These are phyloP conservation scores for Lordiphosa collinella DNA, from an alignment of 1,140 invertebrate species.

Conservation along the genomic window DNA sequence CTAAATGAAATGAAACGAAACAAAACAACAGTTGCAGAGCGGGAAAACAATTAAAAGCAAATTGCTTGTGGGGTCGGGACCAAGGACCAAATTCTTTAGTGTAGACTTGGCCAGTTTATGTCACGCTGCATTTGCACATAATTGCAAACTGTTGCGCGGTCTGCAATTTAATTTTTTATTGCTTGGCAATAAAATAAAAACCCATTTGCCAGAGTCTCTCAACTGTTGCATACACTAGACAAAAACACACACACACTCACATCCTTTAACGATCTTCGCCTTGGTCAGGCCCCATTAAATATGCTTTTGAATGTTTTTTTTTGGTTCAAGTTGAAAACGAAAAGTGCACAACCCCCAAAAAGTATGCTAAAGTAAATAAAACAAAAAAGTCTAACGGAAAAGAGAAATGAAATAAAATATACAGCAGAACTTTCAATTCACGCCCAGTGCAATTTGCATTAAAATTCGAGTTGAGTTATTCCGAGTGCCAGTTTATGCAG, in stretches of 20 bases:
- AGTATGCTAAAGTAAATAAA: slow-evolving; percentile 39
- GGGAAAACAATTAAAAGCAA: slow-evolving; percentile 12
- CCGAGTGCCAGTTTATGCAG: slow-evolving; percentile 41
- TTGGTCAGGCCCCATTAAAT: slow-evolving; percentile 60
- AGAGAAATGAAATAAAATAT: slow-evolving; percentile 18
- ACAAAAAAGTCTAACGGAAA: slow-evolving; percentile 1
- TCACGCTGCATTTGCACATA: slow-evolving; percentile 60
- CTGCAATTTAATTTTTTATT: slow-evolving; percentile 55
- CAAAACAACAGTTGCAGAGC: neutral
- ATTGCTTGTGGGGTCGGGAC: neutral
- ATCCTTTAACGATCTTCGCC: slow-evolving; percentile 60
- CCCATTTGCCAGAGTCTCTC: slow-evolving; percentile 29
- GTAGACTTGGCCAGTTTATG: slow-evolving; percentile 21
- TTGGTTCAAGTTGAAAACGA: slow-evolving; percentile 29
- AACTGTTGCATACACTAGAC: slow-evolving; percentile 59
- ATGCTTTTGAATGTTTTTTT: slow-evolving; percentile 48
- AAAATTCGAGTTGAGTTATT: slow-evolving; percentile 16
- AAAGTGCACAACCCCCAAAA: slow-evolving; percentile 43
- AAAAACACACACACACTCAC: slow-evolving; percentile 20
- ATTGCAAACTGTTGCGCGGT: slow-evolving; percentile 72
- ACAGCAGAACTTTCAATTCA: neutral
- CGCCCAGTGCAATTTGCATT: slow-evolving; percentile 31
- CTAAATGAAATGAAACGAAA: neutral
- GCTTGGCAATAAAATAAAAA: slow-evolving; percentile 51
- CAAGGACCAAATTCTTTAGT: neutral